A percentile compares a stretch with the other conserved stretches of the same genome.
Conservation (phyloP, 2,113 vertebrate species). For the Geococcyx californianus region DNA sequence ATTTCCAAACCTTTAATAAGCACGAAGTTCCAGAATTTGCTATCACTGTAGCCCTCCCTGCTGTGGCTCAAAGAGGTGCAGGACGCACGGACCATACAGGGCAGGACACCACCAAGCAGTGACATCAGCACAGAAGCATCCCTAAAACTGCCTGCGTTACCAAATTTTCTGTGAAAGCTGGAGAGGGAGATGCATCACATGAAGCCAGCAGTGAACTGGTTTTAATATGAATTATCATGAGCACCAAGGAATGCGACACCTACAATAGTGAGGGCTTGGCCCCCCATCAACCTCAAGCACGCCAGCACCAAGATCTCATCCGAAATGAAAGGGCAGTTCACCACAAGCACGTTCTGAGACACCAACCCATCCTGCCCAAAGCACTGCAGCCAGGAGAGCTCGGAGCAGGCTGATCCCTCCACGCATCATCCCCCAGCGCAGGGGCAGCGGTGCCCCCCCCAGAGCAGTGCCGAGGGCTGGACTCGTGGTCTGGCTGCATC, state of each 20-base stretch:
- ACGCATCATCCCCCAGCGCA: accelerated
- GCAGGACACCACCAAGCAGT: no score
- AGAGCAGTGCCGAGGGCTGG: background rate
- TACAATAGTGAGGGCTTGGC: accelerated
- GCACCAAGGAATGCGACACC: accelerated
- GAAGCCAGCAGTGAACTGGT: accelerated
- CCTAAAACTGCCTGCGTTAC: background rate
- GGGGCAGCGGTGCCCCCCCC: background rate
- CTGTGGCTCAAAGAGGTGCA: accelerated
- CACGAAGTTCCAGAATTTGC: background rate
- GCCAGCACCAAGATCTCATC: accelerated
- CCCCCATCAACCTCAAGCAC: background rate
- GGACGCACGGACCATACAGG: accelerated
- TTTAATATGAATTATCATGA: background rate
- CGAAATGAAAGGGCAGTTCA: background rate
- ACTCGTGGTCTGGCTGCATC: background rate
- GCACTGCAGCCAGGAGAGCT: background rate
- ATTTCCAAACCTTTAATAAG: background rate
- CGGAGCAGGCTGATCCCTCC: background rate
- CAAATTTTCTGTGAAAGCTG: background rate
- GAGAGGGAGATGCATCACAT: background rate
- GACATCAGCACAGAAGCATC: background rate
- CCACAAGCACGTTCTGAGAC: background rate
- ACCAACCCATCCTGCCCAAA: background rate
- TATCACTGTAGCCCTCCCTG: accelerated